Evolutionary conservation across 2,113 vertebrate species (phyloP).

Genomic region (Sebastes schlegelii): DNA sequence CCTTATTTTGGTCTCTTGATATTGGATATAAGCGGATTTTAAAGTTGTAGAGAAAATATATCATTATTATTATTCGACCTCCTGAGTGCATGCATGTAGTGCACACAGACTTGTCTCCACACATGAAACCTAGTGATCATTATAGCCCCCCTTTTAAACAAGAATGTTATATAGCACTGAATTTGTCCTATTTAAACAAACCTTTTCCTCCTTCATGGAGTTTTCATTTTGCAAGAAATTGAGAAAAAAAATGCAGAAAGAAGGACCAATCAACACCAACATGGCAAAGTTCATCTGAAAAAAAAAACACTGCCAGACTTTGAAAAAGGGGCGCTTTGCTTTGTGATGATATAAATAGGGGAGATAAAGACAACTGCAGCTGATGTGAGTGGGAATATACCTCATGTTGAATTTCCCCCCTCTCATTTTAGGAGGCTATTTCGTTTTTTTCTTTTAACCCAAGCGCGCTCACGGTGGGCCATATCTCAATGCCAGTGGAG

Average conservation of each 20-base stretch:
- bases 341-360: conserved; percentile 85
- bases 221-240: conserved; percentile 33
- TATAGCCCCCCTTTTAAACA: not conserved
- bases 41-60: not conserved
- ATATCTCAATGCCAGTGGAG: conserved; percentile 24
- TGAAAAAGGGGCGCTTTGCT: conserved; percentile 82
- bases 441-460: conserved; percentile 52
- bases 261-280: conserved; percentile 83
- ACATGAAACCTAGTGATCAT: conserved; percentile 9
- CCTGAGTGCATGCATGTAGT: conserved; percentile 1
- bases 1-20: conserved; percentile 9
- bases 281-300: conserved; percentile 84
- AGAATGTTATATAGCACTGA: not conserved
- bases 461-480: conserved; percentile 32
- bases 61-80: not conserved
- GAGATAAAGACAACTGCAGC: conserved; percentile 86
- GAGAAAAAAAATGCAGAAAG: conserved; percentile 68
- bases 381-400: conserved; percentile 78
- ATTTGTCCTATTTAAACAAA: conserved; percentile 7
- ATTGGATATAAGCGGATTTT: not conserved
- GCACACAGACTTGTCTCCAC: not conserved
- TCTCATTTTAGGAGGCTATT: conserved; percentile 41
- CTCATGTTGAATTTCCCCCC: conserved; percentile 43
- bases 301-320: conserved; percentile 74
- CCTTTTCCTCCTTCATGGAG: not conserved